phyloP scores from a whole-genome alignment of 2,888 invertebrate species.

The Diaprepes abbreviatus region DNA sequence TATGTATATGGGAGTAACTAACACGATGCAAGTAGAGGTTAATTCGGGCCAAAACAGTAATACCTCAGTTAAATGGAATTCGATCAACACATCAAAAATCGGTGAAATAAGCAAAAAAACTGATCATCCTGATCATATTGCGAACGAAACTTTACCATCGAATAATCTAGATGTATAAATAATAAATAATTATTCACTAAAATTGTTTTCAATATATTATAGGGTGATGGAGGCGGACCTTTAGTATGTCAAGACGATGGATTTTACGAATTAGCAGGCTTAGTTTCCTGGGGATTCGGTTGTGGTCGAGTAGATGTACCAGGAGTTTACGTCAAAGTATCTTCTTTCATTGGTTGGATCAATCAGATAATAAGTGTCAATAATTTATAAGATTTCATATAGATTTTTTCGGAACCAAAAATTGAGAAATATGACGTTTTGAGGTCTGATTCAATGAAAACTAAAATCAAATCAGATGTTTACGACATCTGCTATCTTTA shows the following conservation, averaged over 20 bases:
- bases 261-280: conserved; percentile 91
- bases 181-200: not conserved
- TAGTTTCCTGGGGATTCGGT: conserved; percentile 96
- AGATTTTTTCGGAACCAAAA: conserved; percentile 7
- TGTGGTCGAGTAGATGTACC: conserved; percentile 95
- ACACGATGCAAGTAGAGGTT: too few relatives aligned
- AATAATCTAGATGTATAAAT: too few relatives aligned
- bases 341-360: conserved; percentile 96
- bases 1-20: too few relatives aligned
- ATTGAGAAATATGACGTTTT: not conserved
- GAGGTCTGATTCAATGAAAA: not conserved
- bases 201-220: conserved; percentile 37
- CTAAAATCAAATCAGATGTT: not conserved
- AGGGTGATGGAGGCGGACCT: conserved; percentile 96
- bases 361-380: conserved; percentile 97
- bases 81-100: too few relatives aligned
- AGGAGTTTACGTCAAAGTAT: conserved; percentile 97
- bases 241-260: conserved; percentile 93
- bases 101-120: too few relatives aligned
- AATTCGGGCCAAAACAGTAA: too few relatives aligned
- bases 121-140: too few relatives aligned
- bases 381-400: conserved; percentile 73
- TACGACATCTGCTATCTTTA: not conserved
- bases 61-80: too few relatives aligned
- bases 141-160: too few relatives aligned